Base-by-base conservation (phyloP, 2,888 invertebrate genomes). In the Pelosia muscerda region DNA sequence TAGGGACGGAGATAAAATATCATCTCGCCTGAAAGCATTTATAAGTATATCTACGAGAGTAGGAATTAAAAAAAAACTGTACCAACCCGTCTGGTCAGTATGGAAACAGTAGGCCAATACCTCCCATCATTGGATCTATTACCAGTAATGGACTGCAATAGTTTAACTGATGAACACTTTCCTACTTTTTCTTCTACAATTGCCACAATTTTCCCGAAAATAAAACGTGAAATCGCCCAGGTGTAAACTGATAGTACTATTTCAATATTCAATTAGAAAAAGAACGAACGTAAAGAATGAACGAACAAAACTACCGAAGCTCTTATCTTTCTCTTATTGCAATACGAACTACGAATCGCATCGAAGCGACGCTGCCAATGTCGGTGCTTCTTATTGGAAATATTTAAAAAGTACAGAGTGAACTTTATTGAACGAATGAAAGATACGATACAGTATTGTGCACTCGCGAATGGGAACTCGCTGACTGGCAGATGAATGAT, bases 351-450 rank as follows among this genome's bases (percentile, higher is more conserved):
- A 28, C 15, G 62, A 63, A 63, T 13, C 31, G 22, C 23, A 54
- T 60, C 25, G 60, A 60, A 19, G 31, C n/a, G n/a, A 49, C 57
- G 23, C 22, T 11, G n/a, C 28, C 15, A 1, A 31, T 5, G 42
- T 19, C 19, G 56, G 25, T 38, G 25, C 38, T 13, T 56, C 26
- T 63, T n/a, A n/a, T n/a, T 2, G 19, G 23, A 15, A 53, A 31
- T 31, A 34, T 49, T 63, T 63, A 22, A 55, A 63, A 56, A 56
- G 28, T 22, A 63, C 15, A n/a, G 23, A 59, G 11, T 13, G 34
- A 58, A 59, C 38, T 22, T 13, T 59, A 59, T 59, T 31, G 59
- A 31, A 59, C 59, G 59, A 63, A 56, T 38, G 38, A 9, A 63
- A 63, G n/a, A 63, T 25, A 34, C 22, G 13, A 22, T 49, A 62